phyloP scores from a whole-genome alignment of 2,888 invertebrate genomes.

The Eurois occulta region DNA sequence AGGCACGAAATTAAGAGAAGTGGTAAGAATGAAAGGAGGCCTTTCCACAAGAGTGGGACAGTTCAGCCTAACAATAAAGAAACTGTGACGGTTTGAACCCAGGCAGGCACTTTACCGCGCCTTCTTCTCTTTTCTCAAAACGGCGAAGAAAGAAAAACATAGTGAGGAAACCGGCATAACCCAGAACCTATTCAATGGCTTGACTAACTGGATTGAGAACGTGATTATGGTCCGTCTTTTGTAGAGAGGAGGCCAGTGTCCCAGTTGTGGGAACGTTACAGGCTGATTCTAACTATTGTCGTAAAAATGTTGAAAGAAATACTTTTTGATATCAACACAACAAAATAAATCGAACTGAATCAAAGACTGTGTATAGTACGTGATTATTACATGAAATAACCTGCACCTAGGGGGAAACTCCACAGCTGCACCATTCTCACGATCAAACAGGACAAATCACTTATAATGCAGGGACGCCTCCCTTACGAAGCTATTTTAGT shows the following conservation, averaged over 20 bases:
- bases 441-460: constrained; percentile 10
- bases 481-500: neutral
- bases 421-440: constrained; percentile 31
- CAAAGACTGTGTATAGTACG: neutral
- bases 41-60: neutral
- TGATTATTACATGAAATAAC: constrained; percentile 13
- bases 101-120: neutral
- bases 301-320: no score
- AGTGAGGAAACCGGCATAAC: neutral
- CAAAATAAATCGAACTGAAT: neutral
- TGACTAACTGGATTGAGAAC: neutral
- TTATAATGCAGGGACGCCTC: constrained; percentile 16
- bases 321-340: neutral
- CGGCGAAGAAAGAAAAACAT: neutral
- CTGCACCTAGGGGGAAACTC: constrained; percentile 10
- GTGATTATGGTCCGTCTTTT: neutral
- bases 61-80: neutral
- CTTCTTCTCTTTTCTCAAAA: neutral
- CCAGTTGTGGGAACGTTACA: neutral
- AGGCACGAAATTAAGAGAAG: neutral
- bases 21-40: neutral
- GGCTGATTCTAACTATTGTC: neutral
- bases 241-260: neutral
- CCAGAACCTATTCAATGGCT: neutral
- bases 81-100: neutral